These are phyloP conservation scores for Eupithecia dodoneata DNA, from an alignment of 2,888 invertebrate genomes.

Conservation along the genomic window DNA sequence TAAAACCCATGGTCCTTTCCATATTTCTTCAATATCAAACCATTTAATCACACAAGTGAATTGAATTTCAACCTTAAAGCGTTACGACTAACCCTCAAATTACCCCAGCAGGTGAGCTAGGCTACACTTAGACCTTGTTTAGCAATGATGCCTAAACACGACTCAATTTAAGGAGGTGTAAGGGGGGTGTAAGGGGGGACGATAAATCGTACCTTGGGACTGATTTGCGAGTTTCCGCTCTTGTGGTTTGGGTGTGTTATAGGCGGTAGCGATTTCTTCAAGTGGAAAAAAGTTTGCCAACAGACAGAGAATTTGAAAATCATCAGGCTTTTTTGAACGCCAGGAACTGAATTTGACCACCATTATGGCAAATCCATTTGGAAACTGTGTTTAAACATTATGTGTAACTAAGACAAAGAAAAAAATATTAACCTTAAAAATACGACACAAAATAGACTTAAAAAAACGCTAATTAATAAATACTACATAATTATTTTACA, in stretches of 20 bases:
- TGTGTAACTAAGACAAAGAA: no score
- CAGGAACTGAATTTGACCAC: no score
- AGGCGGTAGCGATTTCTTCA: constrained; percentile 36
- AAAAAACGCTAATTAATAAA: no score
- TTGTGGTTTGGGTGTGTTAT: constrained; percentile 36
- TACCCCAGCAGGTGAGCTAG: constrained; percentile 14
- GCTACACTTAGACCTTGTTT: constrained; percentile 18
- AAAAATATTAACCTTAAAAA: no score
- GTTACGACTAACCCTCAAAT: background rate
- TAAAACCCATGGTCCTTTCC: background rate
- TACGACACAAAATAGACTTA: no score
- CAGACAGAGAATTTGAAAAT: background rate
- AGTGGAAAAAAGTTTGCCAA: background rate
- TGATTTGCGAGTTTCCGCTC: constrained; percentile 62
- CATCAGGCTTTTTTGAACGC: background rate
- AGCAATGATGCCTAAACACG: constrained; percentile 36
- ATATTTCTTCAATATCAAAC: background rate
- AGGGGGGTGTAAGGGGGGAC: constrained; percentile 37
- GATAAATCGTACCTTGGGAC: constrained; percentile 62
- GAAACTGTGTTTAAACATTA: no score
- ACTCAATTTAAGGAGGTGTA: constrained; percentile 36
- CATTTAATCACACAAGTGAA: background rate
- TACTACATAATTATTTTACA: no score
- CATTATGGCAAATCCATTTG: no score
- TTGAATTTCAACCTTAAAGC: background rate